These are phyloP conservation scores for Crocallis elinguaria DNA, from an alignment of 2,888 invertebrate species.

Conservation along the genomic window DNA sequence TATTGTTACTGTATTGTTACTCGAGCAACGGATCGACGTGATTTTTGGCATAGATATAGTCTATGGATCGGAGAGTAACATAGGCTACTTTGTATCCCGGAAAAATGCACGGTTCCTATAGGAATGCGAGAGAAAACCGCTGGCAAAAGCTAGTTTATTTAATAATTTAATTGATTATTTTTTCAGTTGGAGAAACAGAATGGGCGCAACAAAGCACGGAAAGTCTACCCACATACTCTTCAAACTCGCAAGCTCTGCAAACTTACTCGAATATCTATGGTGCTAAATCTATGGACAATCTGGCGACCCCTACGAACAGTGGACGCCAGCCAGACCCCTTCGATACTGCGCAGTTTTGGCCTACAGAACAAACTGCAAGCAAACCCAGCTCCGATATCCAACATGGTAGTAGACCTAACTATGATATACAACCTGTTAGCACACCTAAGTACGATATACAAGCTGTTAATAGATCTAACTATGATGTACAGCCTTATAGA, in stretches of 20 bases:
- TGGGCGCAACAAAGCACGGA: slow-evolving; percentile 75
- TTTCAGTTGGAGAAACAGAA: slow-evolving; percentile 63
- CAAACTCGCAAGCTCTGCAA: slow-evolving; percentile 48
- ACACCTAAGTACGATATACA: slow-evolving; percentile 12
- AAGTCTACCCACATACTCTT: slow-evolving; percentile 63
- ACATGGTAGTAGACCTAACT: slow-evolving; percentile 11
- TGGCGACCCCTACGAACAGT: slow-evolving; percentile 47
- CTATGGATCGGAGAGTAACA: no score
- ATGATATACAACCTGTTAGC: slow-evolving; percentile 22
- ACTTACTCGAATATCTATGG: slow-evolving; percentile 61
- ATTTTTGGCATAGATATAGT: no score
- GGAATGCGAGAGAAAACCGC: no score
- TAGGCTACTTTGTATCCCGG: no score
- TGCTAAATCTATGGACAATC: slow-evolving; percentile 73
- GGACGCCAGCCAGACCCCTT: slow-evolving; percentile 61
- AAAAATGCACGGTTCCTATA: no score
- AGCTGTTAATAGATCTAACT: slow-evolving; percentile 27
- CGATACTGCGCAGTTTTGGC: slow-evolving; percentile 69
- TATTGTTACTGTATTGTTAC: no score
- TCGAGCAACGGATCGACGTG: no score
- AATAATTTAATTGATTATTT: slow-evolving; percentile 7
- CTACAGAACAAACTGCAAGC: slow-evolving; percentile 40
- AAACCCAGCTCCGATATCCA: slow-evolving; percentile 35
- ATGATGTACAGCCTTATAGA: slow-evolving; percentile 44
- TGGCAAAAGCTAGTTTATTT: no score